Base-by-base conservation (phyloP, 2,888 invertebrate genomes). In the Tiliacea citrago region DNA sequence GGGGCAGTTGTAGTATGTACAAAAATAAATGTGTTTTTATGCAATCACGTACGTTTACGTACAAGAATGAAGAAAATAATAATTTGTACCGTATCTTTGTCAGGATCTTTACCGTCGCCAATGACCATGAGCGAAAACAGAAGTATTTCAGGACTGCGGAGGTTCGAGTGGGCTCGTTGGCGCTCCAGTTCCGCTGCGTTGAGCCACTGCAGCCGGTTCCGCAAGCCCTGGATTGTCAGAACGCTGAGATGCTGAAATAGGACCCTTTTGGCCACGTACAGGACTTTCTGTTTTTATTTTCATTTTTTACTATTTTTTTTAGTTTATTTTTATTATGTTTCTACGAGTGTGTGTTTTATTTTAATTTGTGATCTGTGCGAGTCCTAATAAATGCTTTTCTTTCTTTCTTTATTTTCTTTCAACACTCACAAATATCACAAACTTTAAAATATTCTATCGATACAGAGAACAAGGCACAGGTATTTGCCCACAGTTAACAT, bases 121-220 rank as follows among this genome's bases (percentile, higher is more conserved):
- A 83, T 71, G 2, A 91, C 91, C 92, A 95, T 91, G 29, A 88
- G 83, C 0, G 92, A 89, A 77, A 92, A 92, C 12, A 90, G 73
- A 3, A 91, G 86, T 10, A 95, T 81, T 73, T 95, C 95, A 0
- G 95, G 95, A 67, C 94, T 95, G 18, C 93, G 91, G 24, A 95
- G 90, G 6, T 81, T 88, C 13, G 86, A 85, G 81, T 95, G 95
- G 2, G 93, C 94, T 35, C 93, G 91, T 66, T 93, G 93, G 0
- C 95, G 91, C 51, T 94, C 95, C 85, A 95, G 74, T 71, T 95
- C 95, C 7, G 86, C 82, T 12, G 78, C 82, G 63, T 82, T 92
- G 67, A 93, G 87, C 95, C 95, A 95, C 55, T 93, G 94, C 6
- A 94, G 84, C 7, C 92, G 91, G 67, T 82, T 92, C n/a, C 92